Base-by-base conservation (phyloP, 2,888 invertebrate genomes). In the Cheilosia urbana region DNA sequence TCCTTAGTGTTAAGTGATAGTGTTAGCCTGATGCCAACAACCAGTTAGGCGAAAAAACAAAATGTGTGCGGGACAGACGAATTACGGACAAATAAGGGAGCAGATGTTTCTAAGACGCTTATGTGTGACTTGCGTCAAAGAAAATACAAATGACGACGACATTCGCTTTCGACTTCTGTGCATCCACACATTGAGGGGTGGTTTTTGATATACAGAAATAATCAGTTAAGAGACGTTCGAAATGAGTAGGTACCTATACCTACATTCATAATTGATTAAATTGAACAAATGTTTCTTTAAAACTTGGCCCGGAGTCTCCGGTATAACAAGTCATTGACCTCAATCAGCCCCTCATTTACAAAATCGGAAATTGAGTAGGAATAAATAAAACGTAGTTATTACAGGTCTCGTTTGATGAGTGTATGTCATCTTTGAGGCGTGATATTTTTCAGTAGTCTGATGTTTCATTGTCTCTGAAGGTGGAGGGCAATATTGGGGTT, bases 1-100 rank as follows among this genome's bases (percentile, higher is more conserved):
- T 77, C 81, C 81, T 85, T 85, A 85, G 85, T 85, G 85, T 85
- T 81, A 85, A 85, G 81, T 85, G 81, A 85, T 85, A 85, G 85
- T 85, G 85, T 85, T 76, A 76, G 85, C 72, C 68, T 85, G 81
- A 85, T 85, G 85, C 85, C 85, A 85, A 80, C 71, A 79, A 60
- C 65, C 69, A 57, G 69, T 60, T 55, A 27, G 45, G 57, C 53
- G 63, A 71, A 37, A 55, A 47, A 17, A 24, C 21, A 21, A 47
- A 72, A 51, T 47, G n/a, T 66, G 66, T 73, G 57, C 68, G 45
- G 75, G 42, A 66, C 62, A 76, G 34, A 68, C 76, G 72, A 85
- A 77, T 81, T 85, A 72, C 47, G 80, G 63, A 81, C 63, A 76
- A 72, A 71, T 80, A 66, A 62, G 60, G 71, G 62, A 77, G 85